Percentiles rank a stretch among this genome's conserved stretches.
Conservation (phyloP, 1,140 invertebrate species). For the Physella acuta region DNA sequence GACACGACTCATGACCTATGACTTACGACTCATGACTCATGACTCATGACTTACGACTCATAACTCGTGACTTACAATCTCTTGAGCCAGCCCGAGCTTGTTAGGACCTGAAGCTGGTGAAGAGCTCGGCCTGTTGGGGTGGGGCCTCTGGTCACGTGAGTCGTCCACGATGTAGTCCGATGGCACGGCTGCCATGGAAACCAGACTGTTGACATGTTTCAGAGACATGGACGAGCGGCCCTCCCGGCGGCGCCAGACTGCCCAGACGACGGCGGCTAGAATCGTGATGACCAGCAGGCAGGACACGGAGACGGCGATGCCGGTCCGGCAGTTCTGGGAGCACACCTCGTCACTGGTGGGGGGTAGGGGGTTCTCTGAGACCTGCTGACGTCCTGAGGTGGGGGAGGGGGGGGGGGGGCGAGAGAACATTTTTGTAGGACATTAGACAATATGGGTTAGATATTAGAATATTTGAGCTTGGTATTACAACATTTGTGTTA, state of each 20-base stretch:
- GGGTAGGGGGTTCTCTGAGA: no score
- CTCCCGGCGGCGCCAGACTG: constrained; percentile 28
- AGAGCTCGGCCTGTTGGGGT: constrained; percentile 3
- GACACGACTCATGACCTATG: background rate
- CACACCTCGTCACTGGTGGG: constrained; percentile 52
- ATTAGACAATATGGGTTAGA: no score
- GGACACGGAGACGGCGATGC: constrained; percentile 27
- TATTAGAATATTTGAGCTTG: no score
- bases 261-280: constrained; percentile 25
- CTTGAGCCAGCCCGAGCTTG: background rate
- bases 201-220: constrained; percentile 52
- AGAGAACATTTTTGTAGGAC: no score
- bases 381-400: no score
- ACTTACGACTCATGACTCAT: no score
- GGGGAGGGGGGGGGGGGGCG: no score
- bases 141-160: constrained; percentile 13
- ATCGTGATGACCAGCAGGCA: constrained; percentile 27
- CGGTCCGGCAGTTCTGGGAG: constrained; percentile 35
- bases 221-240: constrained; percentile 24
- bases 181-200: constrained; percentile 54
- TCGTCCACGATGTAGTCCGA: constrained; percentile 56
- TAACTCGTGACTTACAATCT: no score
- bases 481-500: no score
- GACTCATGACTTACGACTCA: no score
- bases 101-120: constrained; percentile 33